These are phyloP conservation scores for Leptinotarsa tumamoca DNA, from an alignment of 2,888 invertebrate genomes.

Conservation along the genomic window DNA sequence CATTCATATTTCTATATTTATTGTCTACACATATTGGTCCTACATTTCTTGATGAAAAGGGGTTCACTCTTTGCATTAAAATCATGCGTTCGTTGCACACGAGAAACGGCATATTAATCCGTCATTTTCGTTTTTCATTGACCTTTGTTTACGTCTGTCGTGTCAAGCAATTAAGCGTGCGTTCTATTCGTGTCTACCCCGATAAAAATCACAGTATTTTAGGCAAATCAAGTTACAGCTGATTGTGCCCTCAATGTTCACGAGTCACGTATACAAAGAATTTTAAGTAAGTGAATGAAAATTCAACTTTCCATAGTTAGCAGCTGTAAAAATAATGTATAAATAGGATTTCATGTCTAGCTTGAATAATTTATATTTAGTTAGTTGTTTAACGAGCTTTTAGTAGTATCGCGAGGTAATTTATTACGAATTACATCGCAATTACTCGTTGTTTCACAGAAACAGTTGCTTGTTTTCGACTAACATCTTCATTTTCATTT, in stretches of 20 bases:
- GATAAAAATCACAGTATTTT: slow-evolving; percentile 51
- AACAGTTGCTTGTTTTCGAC: slow-evolving; percentile 20
- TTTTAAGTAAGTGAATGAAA: slow-evolving; percentile 43
- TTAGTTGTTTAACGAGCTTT: slow-evolving; percentile 35
- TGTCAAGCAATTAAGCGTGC: slow-evolving; percentile 47
- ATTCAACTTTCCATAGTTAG: slow-evolving; percentile 36
- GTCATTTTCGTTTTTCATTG: too few species aligned
- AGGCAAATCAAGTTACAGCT: slow-evolving; percentile 53
- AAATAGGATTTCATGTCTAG: slow-evolving; percentile 40
- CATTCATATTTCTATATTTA: background rate
- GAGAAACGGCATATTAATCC: too few species aligned
- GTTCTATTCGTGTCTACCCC: slow-evolving; percentile 53
- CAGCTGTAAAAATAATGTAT: slow-evolving; percentile 30
- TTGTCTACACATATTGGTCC: background rate
- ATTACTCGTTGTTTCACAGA: slow-evolving; percentile 19
- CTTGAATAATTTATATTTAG: slow-evolving; percentile 40
- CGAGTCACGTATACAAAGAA: slow-evolving; percentile 52
- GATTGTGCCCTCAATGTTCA: slow-evolving; percentile 49
- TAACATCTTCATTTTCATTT: slow-evolving; percentile 22
- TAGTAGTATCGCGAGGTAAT: slow-evolving; percentile 29
- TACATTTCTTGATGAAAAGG: too few species aligned
- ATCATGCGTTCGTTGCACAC: too few species aligned
- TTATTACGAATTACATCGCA: slow-evolving; percentile 26
- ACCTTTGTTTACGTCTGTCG: slow-evolving; percentile 34
- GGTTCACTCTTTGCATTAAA: too few species aligned